A percentile compares a stretch with the other conserved stretches of the same genome.
These are phyloP conservation scores for Hyposmocoma kahamanoa DNA, from an alignment of 1,140 invertebrate species.

Conservation along the genomic window DNA sequence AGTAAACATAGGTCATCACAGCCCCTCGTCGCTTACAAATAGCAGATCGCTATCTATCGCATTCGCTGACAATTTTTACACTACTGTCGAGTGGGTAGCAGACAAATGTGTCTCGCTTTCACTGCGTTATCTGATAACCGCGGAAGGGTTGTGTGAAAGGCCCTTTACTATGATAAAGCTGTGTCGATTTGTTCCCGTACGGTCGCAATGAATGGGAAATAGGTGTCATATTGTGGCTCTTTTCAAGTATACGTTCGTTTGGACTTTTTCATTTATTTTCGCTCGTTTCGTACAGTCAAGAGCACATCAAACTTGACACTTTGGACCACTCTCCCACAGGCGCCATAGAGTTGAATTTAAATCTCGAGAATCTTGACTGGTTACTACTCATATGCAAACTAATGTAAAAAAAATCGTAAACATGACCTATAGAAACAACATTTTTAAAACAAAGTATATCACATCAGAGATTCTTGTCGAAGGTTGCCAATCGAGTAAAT, in stretches of 20 bases:
- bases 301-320: no score
- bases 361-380: no score
- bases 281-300: no score
- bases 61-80: constrained; percentile 71
- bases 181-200: constrained; percentile 59
- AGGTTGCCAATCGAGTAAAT: constrained; percentile 34
- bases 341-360: no score
- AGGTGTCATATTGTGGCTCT: constrained; percentile 38
- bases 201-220: constrained; percentile 55
- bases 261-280: constrained; percentile 9
- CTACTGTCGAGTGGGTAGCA: constrained; percentile 57
- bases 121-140: constrained; percentile 62
- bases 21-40: constrained; percentile 45
- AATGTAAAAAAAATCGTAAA: no score
- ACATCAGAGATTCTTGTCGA: constrained; percentile 25
- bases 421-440: no score
- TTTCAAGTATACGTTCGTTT: constrained; percentile 22
- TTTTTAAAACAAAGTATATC: no score
- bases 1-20: constrained; percentile 18
- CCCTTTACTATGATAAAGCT: constrained; percentile 48
- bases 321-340: no score
- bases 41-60: constrained; percentile 62
- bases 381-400: no score
- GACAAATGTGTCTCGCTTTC: constrained; percentile 65
- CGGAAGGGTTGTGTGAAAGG: constrained; percentile 61